Evolutionary conservation across 2,888 invertebrate species (phyloP).

Genomic region (Mythimna lalbum): DNA sequence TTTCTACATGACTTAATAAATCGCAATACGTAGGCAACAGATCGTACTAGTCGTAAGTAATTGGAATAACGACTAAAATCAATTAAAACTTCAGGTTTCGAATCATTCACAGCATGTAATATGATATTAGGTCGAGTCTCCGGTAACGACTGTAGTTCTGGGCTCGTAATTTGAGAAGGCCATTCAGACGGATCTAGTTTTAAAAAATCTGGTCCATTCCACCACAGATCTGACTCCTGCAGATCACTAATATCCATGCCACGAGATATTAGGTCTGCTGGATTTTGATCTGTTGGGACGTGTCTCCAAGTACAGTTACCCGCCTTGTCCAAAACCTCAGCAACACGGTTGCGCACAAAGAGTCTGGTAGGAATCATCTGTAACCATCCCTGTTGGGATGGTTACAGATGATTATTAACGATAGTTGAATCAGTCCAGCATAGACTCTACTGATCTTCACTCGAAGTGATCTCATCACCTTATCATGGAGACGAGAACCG

Average conservation of each 20-base stretch:
- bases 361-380: background rate
- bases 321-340: background rate
- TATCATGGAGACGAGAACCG: slow-evolving; percentile 6
- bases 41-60: too few species aligned
- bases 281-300: background rate
- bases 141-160: too few species aligned
- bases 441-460: background rate
- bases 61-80: too few species aligned
- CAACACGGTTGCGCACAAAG: too few species aligned
- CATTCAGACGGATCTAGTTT: background rate
- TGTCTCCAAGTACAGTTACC: too few species aligned
- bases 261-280: slow-evolving; percentile 3
- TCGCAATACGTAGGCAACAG: too few species aligned
- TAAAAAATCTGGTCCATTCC: background rate
- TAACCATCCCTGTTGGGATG: too few species aligned
- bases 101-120: too few species aligned
- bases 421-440: background rate
- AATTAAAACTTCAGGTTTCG: too few species aligned
- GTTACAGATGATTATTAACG: too few species aligned
- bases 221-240: background rate
- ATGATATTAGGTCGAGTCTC: too few species aligned
- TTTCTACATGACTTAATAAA: too few species aligned
- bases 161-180: background rate
- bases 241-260: background rate
- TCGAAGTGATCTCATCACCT: slow-evolving; percentile 4